Percentiles rank a stretch among this genome's conserved stretches.
These are phyloP conservation scores for Drosophila hydei DNA, from an alignment of 1,140 invertebrate genomes.

Conservation along the genomic window DNA sequence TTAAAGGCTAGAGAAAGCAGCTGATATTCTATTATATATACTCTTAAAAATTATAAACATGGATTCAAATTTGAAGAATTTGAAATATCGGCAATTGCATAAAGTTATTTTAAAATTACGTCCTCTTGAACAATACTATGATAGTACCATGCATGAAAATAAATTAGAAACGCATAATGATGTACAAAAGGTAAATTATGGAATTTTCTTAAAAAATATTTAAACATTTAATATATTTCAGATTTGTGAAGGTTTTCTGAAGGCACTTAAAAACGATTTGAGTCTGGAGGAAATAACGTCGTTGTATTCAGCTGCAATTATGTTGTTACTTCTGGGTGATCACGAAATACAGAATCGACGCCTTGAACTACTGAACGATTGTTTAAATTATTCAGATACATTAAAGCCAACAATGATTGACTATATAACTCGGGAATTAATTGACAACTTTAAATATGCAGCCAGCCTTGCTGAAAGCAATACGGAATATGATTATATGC, in stretches of 20 bases:
- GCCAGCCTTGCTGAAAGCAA: constrained; percentile 22
- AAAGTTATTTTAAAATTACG: constrained; percentile 19
- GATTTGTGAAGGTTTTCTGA: constrained; percentile 31
- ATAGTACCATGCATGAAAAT: neutral
- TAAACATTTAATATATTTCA: constrained; percentile 1
- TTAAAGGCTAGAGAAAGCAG: neutral
- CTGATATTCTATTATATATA: neutral
- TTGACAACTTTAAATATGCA: constrained; percentile 29
- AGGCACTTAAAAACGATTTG: constrained; percentile 30
- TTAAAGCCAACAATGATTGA: constrained; percentile 67
- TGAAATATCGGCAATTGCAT: constrained; percentile 19
- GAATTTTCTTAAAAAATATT: neutral
- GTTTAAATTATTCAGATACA: constrained; percentile 64
- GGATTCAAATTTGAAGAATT: constrained; percentile 20
- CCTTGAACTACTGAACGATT: constrained; percentile 50
- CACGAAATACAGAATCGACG: constrained; percentile 1
- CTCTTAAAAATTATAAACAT: constrained; percentile 7
- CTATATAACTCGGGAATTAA: constrained; percentile 44
- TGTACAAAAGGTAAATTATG: constrained; percentile 22
- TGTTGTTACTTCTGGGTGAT: constrained; percentile 36
- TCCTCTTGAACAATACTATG: constrained; percentile 10
- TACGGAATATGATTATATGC: constrained; percentile 39
- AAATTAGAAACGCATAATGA: constrained; percentile 7
- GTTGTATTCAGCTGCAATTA: constrained; percentile 39
- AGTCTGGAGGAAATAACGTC: constrained; percentile 51